phyloP scores from a whole-genome alignment of 1,140 invertebrate species.

The Thaumatotibia leucotreta region DNA sequence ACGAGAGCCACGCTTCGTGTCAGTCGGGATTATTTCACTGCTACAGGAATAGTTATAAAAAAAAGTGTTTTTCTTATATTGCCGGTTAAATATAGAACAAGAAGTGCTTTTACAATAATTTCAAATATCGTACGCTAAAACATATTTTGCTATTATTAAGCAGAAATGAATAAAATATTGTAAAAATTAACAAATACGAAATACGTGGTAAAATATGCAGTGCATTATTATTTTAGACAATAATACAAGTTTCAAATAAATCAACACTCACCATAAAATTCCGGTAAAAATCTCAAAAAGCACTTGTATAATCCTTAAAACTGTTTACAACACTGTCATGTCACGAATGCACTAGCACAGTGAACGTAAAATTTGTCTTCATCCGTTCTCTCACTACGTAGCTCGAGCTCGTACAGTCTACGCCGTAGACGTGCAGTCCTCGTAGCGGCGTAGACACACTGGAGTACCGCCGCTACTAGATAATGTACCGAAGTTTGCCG shows the following conservation, averaged over 20 bases:
- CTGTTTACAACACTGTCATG: constrained; percentile 39
- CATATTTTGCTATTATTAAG: no score
- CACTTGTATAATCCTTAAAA: constrained; percentile 37
- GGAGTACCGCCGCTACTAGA: constrained; percentile 48
- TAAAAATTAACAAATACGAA: no score
- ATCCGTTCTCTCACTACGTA: constrained; percentile 21
- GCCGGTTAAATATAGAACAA: no score
- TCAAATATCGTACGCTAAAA: no score
- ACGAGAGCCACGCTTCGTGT: constrained; percentile 18
- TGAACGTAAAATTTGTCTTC: background rate
- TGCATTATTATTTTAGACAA: no score
- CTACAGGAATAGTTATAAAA: constrained; percentile 13
- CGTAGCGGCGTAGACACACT: constrained; percentile 54
- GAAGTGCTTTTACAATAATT: no score
- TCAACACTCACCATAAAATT: constrained; percentile 55
- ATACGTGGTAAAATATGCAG: no score
- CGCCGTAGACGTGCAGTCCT: constrained; percentile 37
- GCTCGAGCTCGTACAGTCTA: constrained; percentile 39
- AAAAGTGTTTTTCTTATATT: constrained; percentile 23
- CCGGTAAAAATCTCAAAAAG: constrained; percentile 30
- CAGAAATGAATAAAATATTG: no score
- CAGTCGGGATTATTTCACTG: constrained; percentile 18
- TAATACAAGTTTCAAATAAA: background rate
- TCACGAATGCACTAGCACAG: constrained; percentile 32
- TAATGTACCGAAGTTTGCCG: constrained; percentile 46